Conservation (phyloP, 1,140 invertebrate species). For the Hycleus phaleratus region DNA sequence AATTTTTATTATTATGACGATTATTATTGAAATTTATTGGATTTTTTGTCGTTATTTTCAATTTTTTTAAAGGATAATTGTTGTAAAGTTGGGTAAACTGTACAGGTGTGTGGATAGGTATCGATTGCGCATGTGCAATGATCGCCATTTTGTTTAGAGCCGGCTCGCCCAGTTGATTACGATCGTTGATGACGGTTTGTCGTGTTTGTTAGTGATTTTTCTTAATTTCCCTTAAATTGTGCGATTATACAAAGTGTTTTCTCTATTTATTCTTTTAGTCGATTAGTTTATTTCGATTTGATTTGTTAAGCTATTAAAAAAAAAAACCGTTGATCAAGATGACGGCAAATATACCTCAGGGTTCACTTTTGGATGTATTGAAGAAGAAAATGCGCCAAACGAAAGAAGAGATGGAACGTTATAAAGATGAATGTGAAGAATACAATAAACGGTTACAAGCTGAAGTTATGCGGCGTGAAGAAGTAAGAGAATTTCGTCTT, state of each 20-base stretch:
- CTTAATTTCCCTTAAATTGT: background rate
- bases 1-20: no score
- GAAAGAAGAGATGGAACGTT: constrained; percentile 95
- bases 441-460: constrained; percentile 82
- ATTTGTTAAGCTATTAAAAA: no score
- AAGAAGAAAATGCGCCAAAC: constrained; percentile 99
- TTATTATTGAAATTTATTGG: no score
- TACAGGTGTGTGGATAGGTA: constrained; percentile 1
- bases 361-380: constrained; percentile 85
- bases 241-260: background rate
- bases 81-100: no score
- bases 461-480: constrained; percentile 86
- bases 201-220: background rate
- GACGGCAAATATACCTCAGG: constrained; percentile 79
- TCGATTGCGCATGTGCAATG: constrained; percentile 21
- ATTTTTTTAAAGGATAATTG: no score
- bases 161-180: constrained; percentile 34
- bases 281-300: background rate
- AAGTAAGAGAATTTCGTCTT: constrained; percentile 62
- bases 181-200: constrained; percentile 13
- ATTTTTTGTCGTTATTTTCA: background rate
- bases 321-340: constrained; percentile 42
- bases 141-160: constrained; percentile 27
- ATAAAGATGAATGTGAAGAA: constrained; percentile 93
- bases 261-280: background rate